A percentile compares a stretch with the other conserved stretches of the same genome.
These are phyloP conservation scores for Cliona cf. orientalis DNA, from an alignment of 37 sponge, comb jelly and placozoan species.

Conservation along the genomic window DNA sequence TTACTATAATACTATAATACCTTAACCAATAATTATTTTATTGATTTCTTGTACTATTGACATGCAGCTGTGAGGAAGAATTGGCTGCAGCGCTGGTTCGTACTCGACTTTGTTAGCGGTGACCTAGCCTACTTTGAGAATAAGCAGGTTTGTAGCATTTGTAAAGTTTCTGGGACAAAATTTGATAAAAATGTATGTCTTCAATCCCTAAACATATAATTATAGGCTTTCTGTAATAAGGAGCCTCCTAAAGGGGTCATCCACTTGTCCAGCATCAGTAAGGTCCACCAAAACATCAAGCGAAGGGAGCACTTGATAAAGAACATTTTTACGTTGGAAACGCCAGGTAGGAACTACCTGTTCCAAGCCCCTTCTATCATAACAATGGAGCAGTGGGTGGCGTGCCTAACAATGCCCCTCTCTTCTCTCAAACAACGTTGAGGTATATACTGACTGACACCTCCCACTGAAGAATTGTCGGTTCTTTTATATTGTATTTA, in stretches of 20 bases:
- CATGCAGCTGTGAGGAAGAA: conserved; percentile 50
- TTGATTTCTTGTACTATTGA: background rate
- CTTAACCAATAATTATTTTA: no score
- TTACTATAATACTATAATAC: no score
- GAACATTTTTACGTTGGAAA: conserved; percentile 68
- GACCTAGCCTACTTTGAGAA: conserved; percentile 83
- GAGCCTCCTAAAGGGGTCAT: conserved; percentile 78
- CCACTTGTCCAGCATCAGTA: conserved; percentile 47
- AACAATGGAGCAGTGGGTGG: conserved; percentile 78
- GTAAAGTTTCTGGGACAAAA: no score
- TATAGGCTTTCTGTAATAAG: conserved; percentile 43
- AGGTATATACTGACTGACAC: no score
- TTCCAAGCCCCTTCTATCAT: conserved; percentile 68
- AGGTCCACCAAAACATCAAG: conserved; percentile 53
- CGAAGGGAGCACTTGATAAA: conserved; percentile 61
- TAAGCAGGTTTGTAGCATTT: conserved; percentile 58
- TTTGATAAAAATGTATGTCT: no score
- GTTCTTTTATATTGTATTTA: no score
- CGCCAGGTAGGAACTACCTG: conserved; percentile 55
- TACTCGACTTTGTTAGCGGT: conserved; percentile 72
- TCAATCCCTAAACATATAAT: background rate
- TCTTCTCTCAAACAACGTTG: conserved; percentile 10
- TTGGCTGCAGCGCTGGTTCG: conserved; percentile 90
- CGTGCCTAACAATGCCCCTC: conserved; percentile 43
- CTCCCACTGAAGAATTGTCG: no score